Evolutionary conservation across 2,797 vertebrate genomes (phyloP), one percentile per base, ranked within the genome.

Genomic region (Paguma larvata): DNA sequence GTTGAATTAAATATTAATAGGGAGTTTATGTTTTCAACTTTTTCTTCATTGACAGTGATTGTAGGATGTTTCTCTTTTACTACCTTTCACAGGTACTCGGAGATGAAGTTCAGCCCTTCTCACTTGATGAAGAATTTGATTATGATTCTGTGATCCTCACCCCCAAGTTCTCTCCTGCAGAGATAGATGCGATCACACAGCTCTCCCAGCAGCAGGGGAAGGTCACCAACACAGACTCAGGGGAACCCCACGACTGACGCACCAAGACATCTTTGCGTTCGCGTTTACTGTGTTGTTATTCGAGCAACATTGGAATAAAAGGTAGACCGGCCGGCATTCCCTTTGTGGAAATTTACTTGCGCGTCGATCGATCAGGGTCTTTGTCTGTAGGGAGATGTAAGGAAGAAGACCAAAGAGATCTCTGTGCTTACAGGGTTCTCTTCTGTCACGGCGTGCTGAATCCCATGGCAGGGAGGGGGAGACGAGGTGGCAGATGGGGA

Each of bases 101-200:
- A 6, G 98, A 99, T 92, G 98, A 99, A 96, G 98, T 99, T 92
- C 98, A 98, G 4, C 98, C 98, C 15, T 99, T 99, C 90, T 98
- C 93, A 70, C 97, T 99, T 80, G 98, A 99, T 97, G 98, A 98
- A 90, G 98, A 98, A 88, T 99, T 99, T 98, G 99, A 99, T 98
- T 99, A 99, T 92, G 98, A 99, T 91, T 91, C n/a, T 6, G 98
- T 99, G 85, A 56, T 73, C 27, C 98, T 99, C 73, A 99, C 98
- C 73, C 98, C 98, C 25, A 99, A 99, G 96, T 98, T 98, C 93
- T 98, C 98, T 70, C 93, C 97, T 97, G 96, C 91, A 72, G 98
- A 99, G 95, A 88, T 98, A 65, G 98, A 98, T 25, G 59, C 94
- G 53, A 8, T 98, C 78, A 41, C 1, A 73, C 67, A 95, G 9